Evolutionary conservation across 1,140 invertebrate species (phyloP), one percentile per base, ranked within the genome.

Genomic region (Chrysopa pallens): DNA sequence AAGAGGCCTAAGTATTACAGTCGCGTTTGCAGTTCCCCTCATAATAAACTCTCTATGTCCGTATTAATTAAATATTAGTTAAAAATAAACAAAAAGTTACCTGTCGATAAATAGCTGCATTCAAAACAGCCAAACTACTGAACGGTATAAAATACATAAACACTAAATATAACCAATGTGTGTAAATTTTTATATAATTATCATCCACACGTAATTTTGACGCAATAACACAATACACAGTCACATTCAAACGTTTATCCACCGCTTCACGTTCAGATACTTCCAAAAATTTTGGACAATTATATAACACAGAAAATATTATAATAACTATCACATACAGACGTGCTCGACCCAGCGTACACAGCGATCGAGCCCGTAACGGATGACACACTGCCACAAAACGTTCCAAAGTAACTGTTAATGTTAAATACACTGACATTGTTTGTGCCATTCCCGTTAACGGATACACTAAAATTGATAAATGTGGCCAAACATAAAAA

Each of bases 311-410:
- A 0, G 90, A 79, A 51, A 90, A 80, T 29, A 84, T 58, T 1
- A 84, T 76, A 45, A 93, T 88, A n/a, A 74, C 65, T 2, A 86
- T 59, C 7, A 94, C 84, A 52, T 89, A 90, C 46, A 83, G 70
- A 31, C 85, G 72, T 5, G 91, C 88, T 31, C 91, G 69, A 1
- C 84, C 78, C 52, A 90, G 90, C 0, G 90, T 96, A 62, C 91
- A 96, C 38, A 94, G 72, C 0, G 81, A 82, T 37, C 86, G 71
- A 0, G 90, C 89, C 46, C 76, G 73, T 7, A 96, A 66, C 0
- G 91, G 92, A 62, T 94, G 87, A 57, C 92, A 96, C 0, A 98
- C 93, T 1, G 92, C 93, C 35, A 97, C 84, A 65, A 91, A 97
- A 38, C 93, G 72, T 62, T 98, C 93, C 49, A 95, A 71, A 0